Base-by-base conservation (phyloP, 2,888 invertebrate genomes). In the Chromoteleia sp. region DNA sequence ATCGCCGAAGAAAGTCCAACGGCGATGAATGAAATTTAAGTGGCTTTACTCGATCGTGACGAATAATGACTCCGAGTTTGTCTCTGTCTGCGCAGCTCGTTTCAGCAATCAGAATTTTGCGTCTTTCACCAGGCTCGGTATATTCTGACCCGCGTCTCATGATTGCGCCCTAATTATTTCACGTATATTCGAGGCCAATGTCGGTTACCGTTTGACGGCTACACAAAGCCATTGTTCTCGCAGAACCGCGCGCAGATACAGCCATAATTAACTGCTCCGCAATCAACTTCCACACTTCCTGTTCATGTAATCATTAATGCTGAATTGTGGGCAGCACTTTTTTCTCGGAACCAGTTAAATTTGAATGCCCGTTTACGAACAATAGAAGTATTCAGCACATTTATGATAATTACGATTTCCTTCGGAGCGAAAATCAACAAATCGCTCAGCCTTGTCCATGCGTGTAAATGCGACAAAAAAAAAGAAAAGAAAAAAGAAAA, bases 151-250 rank as follows among this genome's bases (percentile, higher is more conserved):
- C 67, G 33, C 48, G 45, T 30, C 67, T 68, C 81, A 76, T 82
- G 85, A 87, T 87, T 84, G 84, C 84, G 83, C 84, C 86, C 86
- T 87, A 86, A 88, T 88, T 89, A 88, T 89, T 87, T 86, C 86
- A 86, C 87, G 86, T 85, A 84, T 82, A 86, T 88, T 88, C 85
- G 85, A 83, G 82, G 87, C 86, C 85, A 88, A 88, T 88, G 87
- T 88, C 86, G 88, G 86, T 86, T 86, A 86, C 85, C 87, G 87
- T 85, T 86, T 84, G 87, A 85, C 85, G 86, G 84, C 83, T 83
- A 84, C 82, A 85, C 87, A 84, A 86, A 86, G 85, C 88, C 84
- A 88, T 89, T 89, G 89, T 88, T 88, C 88, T 86, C 88, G 78
- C 78, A 82, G 84, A 85, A 83, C 79, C 68, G 82, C 84, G 84